Conservation (phyloP, 2,113 vertebrate species). For the Vidua chalybeata region DNA sequence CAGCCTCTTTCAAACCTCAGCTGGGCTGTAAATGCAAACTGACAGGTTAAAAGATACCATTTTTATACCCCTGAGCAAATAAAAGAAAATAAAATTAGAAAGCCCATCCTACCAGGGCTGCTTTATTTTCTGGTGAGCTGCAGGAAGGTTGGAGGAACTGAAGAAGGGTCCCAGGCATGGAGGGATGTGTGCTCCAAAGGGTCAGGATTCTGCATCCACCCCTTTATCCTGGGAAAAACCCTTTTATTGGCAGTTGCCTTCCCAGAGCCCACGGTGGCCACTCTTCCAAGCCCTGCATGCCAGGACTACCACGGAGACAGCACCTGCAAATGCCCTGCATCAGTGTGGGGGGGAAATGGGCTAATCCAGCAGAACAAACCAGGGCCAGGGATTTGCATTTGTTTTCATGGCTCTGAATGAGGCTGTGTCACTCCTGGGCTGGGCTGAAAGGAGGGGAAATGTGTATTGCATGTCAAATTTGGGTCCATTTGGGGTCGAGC, state of each 20-base stretch:
- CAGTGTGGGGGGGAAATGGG: neutral
- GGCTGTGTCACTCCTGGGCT: neutral
- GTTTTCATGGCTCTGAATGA: neutral
- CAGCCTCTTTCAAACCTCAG: constrained; percentile 59
- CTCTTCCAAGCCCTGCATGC: neutral
- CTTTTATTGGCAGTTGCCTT: neutral
- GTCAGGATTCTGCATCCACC: neutral
- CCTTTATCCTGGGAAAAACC: neutral
- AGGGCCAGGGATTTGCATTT: neutral
- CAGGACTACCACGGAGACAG: neutral
- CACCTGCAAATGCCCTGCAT: neutral
- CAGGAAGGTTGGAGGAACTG: neutral
- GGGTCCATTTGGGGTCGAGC: neutral
- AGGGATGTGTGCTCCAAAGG: neutral
- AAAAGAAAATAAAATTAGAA: neutral
- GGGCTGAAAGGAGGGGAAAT: neutral
- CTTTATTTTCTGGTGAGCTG: neutral
- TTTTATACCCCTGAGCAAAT: neutral
- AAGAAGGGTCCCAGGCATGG: neutral
- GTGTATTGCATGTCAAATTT: neutral
- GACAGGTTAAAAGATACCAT: constrained; percentile 58
- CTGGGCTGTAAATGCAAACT: constrained; percentile 15
- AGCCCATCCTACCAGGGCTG: neutral
- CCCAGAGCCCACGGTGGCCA: neutral
- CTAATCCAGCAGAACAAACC: neutral